A percentile compares a stretch with the other conserved stretches of the same genome.
Evolutionary conservation across 92 coral and sea anemone species (phyloP).

Genomic region (Parazoanthus atlanticus): DNA sequence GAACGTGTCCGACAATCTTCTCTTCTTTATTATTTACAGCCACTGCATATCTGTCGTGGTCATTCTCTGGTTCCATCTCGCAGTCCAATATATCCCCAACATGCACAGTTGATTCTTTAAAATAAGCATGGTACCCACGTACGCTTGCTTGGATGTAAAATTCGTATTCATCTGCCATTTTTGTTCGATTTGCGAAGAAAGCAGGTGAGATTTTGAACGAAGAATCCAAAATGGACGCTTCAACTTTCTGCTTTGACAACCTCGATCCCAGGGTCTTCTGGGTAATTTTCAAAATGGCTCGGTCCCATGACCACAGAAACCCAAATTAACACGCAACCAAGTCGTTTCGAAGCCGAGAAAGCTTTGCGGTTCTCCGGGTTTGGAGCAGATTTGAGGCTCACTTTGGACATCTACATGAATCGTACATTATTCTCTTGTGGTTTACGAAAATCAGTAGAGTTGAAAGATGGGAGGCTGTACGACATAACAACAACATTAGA

Average conservation of each 20-base stretch:
- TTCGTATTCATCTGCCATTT: constrained; percentile 45
- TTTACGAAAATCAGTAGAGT: constrained; percentile 54
- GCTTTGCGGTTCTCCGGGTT: too few relatives aligned
- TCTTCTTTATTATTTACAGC: constrained; percentile 35
- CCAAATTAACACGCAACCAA: too few relatives aligned
- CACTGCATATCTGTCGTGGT: constrained; percentile 37
- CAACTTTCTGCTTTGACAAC: neutral
- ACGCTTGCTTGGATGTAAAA: constrained; percentile 34
- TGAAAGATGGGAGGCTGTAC: constrained; percentile 52
- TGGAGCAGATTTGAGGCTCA: too few relatives aligned
- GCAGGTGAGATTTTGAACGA: constrained; percentile 44
- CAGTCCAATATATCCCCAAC: too few relatives aligned
- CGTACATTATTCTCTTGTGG: constrained; percentile 61
- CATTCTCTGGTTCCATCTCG: neutral
- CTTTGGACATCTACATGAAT: too few relatives aligned
- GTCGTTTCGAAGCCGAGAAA: too few relatives aligned
- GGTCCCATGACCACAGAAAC: constrained; percentile 1
- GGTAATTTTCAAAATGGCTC: too few relatives aligned
- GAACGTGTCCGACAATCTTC: constrained; percentile 42
- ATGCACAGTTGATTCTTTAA: constrained; percentile 7
- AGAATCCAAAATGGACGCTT: constrained; percentile 30
- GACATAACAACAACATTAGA: constrained; percentile 50
- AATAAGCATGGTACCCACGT: constrained; percentile 48
- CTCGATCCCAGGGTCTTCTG: too few relatives aligned
- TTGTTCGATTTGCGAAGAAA: neutral